A percentile compares a stretch with the other conserved stretches of the same genome.
Evolutionary conservation across 2,888 invertebrate genomes (phyloP).

Genomic region (Spodoptera littoralis): DNA sequence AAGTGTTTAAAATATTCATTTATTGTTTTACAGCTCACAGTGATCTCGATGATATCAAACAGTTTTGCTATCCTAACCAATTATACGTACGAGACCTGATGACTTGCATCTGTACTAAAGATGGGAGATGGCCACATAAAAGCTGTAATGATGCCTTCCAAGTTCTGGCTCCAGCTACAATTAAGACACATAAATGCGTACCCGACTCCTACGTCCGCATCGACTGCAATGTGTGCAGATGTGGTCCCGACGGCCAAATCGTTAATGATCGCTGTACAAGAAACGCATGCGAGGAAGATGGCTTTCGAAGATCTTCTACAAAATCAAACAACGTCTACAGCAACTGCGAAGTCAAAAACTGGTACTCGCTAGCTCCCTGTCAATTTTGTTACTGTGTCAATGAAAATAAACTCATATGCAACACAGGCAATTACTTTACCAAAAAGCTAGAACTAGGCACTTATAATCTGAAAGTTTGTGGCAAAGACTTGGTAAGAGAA

Average conservation of each 20-base stretch:
- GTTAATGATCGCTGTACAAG: conserved; percentile 70
- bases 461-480: conserved; percentile 71
- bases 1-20: background rate
- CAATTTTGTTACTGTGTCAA: conserved; percentile 77
- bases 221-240: conserved; percentile 77
- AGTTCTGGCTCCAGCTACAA: conserved; percentile 44
- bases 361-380: conserved; percentile 78
- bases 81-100: conserved; percentile 63
- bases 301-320: conserved; percentile 36
- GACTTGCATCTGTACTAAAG: conserved; percentile 70
- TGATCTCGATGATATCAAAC: conserved; percentile 4
- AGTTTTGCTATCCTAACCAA: conserved; percentile 63
- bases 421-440: conserved; percentile 58
- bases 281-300: conserved; percentile 64
- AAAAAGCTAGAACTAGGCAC: conserved; percentile 63
- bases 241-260: conserved; percentile 66
- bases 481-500: conserved; percentile 65
- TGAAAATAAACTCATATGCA: conserved; percentile 74
- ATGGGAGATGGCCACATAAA: conserved; percentile 72
- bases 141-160: conserved; percentile 62
- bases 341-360: conserved; percentile 68
- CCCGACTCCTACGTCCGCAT: conserved; percentile 66
- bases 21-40: conserved; percentile 28
- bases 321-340: conserved; percentile 57
- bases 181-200: conserved; percentile 58